Evolutionary conservation across 1,140 invertebrate genomes (phyloP).

Genomic region (Calephelis virginiensis): DNA sequence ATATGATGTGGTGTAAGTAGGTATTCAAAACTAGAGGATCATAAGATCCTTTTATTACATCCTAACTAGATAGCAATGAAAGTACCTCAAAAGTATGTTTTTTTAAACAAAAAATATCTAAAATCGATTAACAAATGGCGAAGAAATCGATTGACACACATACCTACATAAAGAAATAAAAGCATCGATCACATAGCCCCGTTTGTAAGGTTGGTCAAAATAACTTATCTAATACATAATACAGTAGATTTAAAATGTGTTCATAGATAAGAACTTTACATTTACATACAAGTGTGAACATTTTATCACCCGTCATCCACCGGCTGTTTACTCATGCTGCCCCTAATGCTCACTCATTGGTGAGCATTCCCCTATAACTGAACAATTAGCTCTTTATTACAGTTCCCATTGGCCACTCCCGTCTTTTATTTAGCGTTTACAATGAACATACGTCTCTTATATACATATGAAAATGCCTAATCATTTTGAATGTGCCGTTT

Average conservation of each 20-base stretch:
- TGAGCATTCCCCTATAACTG: constrained; percentile 53
- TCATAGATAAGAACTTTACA: constrained; percentile 2
- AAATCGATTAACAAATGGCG: too few species aligned
- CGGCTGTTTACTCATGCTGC: constrained; percentile 34
- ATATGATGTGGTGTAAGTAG: too few species aligned
- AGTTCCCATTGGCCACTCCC: constrained; percentile 47
- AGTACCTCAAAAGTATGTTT: too few species aligned
- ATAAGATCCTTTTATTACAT: too few species aligned
- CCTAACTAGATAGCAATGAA: too few species aligned
- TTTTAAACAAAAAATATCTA: too few species aligned
- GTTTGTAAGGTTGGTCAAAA: too few species aligned
- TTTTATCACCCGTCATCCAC: constrained; percentile 19
- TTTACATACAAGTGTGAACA: neutral
- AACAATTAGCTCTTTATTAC: constrained; percentile 67
- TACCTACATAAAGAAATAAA: too few species aligned
- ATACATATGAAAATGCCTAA: neutral
- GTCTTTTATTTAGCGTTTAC: constrained; percentile 19
- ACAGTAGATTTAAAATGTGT: neutral
- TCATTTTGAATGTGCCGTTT: neutral
- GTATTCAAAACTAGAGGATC: too few species aligned
- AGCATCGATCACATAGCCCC: too few species aligned
- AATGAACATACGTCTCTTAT: constrained; percentile 19
- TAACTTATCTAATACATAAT: neutral
- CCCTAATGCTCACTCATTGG: constrained; percentile 74
- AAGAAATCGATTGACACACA: too few species aligned